Conservation (phyloP, 2,797 vertebrate genomes). For the Megalops cyprinoides region DNA sequence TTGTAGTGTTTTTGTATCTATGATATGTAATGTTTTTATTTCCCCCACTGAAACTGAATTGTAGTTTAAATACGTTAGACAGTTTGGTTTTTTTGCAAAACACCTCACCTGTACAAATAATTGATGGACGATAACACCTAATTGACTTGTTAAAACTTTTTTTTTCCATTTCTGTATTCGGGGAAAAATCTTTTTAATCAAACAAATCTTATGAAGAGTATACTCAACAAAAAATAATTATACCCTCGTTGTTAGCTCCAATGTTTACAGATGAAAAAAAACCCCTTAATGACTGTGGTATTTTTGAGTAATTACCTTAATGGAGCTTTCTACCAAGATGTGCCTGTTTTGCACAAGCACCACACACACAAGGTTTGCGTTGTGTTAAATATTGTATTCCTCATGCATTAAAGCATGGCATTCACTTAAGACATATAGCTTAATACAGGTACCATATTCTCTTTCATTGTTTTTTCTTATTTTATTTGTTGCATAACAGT, state of each 20-base stretch:
- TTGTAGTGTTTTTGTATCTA: slow-evolving; percentile 44
- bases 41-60: slow-evolving; percentile 18
- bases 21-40: slow-evolving; percentile 19
- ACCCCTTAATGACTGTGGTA: background rate
- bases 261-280: background rate
- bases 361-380: background rate
- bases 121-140: too few relatives aligned
- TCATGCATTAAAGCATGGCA: slow-evolving; percentile 51
- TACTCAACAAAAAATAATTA: too few relatives aligned
- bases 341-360: too few relatives aligned
- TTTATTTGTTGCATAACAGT: slow-evolving; percentile 49
- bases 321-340: background rate
- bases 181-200: too few relatives aligned
- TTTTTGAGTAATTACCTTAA: too few relatives aligned
- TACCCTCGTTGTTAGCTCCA: too few relatives aligned
- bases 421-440: slow-evolving; percentile 48
- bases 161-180: too few relatives aligned
- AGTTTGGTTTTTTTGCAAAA: background rate
- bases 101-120: too few relatives aligned
- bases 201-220: too few relatives aligned
- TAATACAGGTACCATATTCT: slow-evolving; percentile 53
- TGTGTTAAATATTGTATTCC: background rate
- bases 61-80: too few relatives aligned
- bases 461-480: slow-evolving; percentile 25
- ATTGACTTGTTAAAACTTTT: too few relatives aligned